Conservation (phyloP, 2,797 vertebrate genomes). For the Synanceia verrucosa region DNA sequence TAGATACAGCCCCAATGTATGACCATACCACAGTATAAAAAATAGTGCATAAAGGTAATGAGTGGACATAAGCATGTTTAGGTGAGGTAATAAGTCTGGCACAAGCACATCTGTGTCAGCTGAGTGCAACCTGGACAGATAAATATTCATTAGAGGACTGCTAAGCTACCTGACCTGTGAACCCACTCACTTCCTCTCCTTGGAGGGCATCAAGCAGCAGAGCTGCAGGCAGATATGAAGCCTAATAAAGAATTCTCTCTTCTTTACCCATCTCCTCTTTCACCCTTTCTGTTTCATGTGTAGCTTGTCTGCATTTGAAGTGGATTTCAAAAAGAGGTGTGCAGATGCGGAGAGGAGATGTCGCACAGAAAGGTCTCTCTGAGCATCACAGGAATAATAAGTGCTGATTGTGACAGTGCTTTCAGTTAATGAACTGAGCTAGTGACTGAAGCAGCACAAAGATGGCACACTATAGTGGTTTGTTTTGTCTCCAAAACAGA, state of each 20-base stretch:
- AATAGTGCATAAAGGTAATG: not conserved
- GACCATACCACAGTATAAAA: not conserved
- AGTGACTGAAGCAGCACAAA: not conserved
- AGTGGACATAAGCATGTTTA: constrained; percentile 16
- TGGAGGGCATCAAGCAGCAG: constrained; percentile 36
- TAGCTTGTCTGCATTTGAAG: constrained; percentile 32
- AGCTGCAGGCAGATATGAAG: constrained; percentile 36
- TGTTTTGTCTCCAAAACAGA: not conserved
- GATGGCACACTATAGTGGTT: not conserved
- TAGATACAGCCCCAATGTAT: not conserved
- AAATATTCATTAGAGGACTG: constrained; percentile 68
- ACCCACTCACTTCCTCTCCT: constrained; percentile 60
- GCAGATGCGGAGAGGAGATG: not conserved
- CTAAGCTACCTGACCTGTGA: constrained; percentile 65
- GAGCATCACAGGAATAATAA: constrained; percentile 30
- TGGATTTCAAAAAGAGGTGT: constrained; percentile 25
- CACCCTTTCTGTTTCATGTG: constrained; percentile 24
- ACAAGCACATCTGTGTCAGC: constrained; percentile 42
- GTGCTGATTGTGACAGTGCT: not conserved
- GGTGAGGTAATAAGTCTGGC: constrained; percentile 31
- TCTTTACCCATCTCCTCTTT: constrained; percentile 32
- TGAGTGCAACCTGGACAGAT: constrained; percentile 53
- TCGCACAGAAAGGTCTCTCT: constrained; percentile 7
- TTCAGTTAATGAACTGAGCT: constrained; percentile 5
- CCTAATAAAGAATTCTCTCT: constrained; percentile 34